Conservation (phyloP, 1,140 invertebrate species). For the Drosophila orosa region DNA sequence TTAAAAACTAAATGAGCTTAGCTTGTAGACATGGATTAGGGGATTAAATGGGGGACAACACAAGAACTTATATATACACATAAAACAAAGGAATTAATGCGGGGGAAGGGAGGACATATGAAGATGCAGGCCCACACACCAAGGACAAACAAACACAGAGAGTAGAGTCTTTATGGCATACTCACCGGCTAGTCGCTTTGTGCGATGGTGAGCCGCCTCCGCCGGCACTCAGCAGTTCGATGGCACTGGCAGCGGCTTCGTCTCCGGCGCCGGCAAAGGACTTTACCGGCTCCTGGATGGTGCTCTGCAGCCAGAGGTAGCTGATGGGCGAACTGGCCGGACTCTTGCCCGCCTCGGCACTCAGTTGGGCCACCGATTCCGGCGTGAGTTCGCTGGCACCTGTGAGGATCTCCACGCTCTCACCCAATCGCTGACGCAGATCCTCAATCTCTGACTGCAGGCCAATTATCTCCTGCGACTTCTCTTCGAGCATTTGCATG, state of each 20-base stretch:
- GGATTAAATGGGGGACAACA: constrained; percentile 13
- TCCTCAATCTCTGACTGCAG: constrained; percentile 85
- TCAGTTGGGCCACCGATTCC: constrained; percentile 54
- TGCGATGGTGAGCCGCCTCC: constrained; percentile 56
- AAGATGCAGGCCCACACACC: background rate
- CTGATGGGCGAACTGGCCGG: constrained; percentile 84
- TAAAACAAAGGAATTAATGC: background rate
- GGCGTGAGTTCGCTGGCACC: constrained; percentile 72
- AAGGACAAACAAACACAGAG: constrained; percentile 20
- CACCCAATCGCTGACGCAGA: constrained; percentile 73
- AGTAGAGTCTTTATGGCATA: constrained; percentile 28
- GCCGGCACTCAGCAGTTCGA: constrained; percentile 40
- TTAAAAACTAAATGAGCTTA: constrained; percentile 28
- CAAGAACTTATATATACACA: constrained; percentile 12
- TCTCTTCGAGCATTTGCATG: constrained; percentile 75
- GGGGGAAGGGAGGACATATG: background rate
- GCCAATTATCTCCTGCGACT: constrained; percentile 86
- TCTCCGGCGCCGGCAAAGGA: constrained; percentile 36
- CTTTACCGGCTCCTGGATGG: constrained; percentile 83
- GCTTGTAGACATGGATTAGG: background rate
- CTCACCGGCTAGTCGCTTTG: constrained; percentile 72
- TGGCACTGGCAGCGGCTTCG: constrained; percentile 41
- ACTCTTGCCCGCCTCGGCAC: constrained; percentile 60
- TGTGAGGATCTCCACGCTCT: constrained; percentile 79
- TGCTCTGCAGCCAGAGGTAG: constrained; percentile 85